Evolutionary conservation across 1,140 invertebrate species (phyloP).

Genomic region (Contarinia nasturtii): DNA sequence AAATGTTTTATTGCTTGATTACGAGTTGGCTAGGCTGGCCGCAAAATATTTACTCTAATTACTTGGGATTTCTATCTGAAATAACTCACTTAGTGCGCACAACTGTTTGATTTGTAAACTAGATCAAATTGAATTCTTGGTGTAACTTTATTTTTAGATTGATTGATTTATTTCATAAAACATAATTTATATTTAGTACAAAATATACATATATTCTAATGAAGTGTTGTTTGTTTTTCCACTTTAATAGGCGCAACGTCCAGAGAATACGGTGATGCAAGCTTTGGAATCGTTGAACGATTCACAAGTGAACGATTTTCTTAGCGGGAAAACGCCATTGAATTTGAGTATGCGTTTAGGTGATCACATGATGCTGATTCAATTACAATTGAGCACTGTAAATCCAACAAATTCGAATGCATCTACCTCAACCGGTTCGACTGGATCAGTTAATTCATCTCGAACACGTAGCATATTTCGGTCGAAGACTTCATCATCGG

Average conservation of each 20-base stretch:
- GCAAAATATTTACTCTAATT: too few relatives aligned
- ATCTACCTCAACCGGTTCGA: slow-evolving; percentile 5
- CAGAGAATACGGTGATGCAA: slow-evolving; percentile 87
- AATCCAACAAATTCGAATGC: slow-evolving; percentile 20
- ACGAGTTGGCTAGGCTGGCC: too few relatives aligned
- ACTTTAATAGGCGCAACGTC: slow-evolving; percentile 53
- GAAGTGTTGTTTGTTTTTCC: slow-evolving; percentile 4
- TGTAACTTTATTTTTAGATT: neutral
- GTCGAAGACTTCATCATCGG: slow-evolving; percentile 13
- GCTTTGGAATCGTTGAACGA: slow-evolving; percentile 84
- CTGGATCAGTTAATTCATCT: slow-evolving; percentile 2
- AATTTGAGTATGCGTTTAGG: slow-evolving; percentile 87
- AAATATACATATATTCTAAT: slow-evolving; percentile 1
- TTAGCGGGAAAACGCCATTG: slow-evolving; percentile 80
- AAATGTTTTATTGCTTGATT: too few relatives aligned
- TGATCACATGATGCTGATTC: slow-evolving; percentile 93
- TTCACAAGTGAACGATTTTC: slow-evolving; percentile 84
- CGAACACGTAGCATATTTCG: slow-evolving; percentile 1
- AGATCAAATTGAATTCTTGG: too few relatives aligned
- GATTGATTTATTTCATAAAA: neutral
- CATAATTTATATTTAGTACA: neutral
- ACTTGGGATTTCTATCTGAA: too few relatives aligned
- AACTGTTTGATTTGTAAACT: too few relatives aligned
- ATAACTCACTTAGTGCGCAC: too few relatives aligned
- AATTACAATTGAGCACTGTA: slow-evolving; percentile 77